These are phyloP conservation scores for Thripadectes ignobilis DNA, from an alignment of 2,797 vertebrate species.

Conservation along the genomic window DNA sequence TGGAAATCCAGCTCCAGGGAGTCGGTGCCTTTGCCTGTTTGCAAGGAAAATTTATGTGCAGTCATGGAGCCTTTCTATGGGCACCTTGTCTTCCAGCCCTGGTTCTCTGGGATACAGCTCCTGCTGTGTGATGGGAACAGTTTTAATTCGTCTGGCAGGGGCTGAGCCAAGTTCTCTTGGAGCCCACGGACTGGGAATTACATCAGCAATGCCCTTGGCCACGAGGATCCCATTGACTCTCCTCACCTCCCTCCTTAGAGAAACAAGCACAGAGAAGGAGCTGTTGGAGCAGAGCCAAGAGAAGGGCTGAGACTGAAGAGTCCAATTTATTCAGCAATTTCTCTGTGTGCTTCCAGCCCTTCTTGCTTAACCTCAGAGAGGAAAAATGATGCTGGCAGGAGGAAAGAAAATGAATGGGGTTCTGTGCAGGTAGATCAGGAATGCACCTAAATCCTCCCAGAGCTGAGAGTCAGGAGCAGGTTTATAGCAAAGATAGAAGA, in stretches of 20 bases:
- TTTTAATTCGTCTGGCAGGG: neutral
- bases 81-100: neutral
- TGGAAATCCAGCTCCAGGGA: neutral
- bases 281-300: neutral
- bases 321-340: neutral
- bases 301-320: neutral
- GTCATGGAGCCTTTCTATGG: neutral
- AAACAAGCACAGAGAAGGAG: neutral
- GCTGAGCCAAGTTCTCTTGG: neutral
- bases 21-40: neutral
- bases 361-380: neutral
- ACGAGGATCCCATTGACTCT: neutral
- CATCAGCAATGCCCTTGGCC: neutral
- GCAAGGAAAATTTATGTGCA: conserved; percentile 1
- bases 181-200: neutral
- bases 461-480: neutral
- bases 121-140: neutral
- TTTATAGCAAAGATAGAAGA: neutral
- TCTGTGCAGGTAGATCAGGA: neutral
- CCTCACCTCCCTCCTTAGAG: neutral
- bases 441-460: neutral
- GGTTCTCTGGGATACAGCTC: neutral
- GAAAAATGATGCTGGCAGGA: neutral
- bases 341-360: neutral
- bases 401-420: neutral